A percentile compares a stretch with the other conserved stretches of the same genome.
Conservation (phyloP, 2,797 vertebrate species). For the Lutjanus argentimaculatus region DNA sequence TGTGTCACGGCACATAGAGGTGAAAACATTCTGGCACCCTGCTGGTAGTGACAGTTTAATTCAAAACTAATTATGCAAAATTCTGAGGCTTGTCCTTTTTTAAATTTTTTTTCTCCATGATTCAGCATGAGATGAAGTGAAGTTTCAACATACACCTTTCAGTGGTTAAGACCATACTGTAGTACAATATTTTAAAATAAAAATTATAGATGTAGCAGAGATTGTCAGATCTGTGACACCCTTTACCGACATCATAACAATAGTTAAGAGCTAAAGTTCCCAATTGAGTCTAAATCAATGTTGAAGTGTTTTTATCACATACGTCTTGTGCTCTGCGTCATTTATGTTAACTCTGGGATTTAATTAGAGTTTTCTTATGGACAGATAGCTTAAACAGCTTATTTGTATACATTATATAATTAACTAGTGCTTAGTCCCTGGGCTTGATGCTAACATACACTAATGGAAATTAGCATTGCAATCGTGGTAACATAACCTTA, state of each 20-base stretch:
- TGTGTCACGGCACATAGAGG: constrained; percentile 54
- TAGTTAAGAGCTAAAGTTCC: too few species aligned
- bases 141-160: constrained; percentile 42
- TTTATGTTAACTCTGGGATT: too few species aligned
- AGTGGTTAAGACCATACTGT: constrained; percentile 7
- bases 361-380: too few species aligned
- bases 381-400: too few species aligned
- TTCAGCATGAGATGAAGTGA: constrained; percentile 21
- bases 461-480: too few species aligned
- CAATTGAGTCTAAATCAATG: too few species aligned
- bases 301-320: too few species aligned
- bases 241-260: neutral
- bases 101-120: constrained; percentile 42
- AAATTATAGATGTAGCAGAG: constrained; percentile 6
- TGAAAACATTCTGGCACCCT: constrained; percentile 46
- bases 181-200: neutral
- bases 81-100: constrained; percentile 49
- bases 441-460: too few species aligned
- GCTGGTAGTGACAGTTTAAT: constrained; percentile 59
- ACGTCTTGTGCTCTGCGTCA: too few species aligned
- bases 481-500: too few species aligned
- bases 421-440: too few species aligned
- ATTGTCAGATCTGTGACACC: neutral
- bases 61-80: constrained; percentile 64
- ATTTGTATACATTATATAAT: too few species aligned